phyloP scores from a whole-genome alignment of 2,113 vertebrate genomes.

The Cephalopterus ornatus region DNA sequence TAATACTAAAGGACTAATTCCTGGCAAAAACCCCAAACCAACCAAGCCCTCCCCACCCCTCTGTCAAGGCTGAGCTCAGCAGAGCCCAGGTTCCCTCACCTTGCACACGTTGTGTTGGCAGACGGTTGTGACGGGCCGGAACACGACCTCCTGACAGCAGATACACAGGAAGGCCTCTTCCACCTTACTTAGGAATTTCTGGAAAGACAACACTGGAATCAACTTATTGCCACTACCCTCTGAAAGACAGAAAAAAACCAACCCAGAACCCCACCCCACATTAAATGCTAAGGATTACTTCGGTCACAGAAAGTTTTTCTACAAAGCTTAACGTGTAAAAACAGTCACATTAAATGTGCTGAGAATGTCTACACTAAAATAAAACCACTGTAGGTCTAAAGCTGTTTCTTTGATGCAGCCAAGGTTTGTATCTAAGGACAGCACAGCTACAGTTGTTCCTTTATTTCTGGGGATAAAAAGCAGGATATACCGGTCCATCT shows the following conservation, averaged over 20 bases:
- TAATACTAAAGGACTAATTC: not conserved
- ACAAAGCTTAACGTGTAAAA: not conserved
- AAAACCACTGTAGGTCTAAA: not conserved
- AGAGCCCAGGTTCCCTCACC: conserved; percentile 68
- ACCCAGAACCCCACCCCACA: not conserved
- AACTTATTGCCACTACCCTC: accelerated
- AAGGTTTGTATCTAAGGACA: not conserved
- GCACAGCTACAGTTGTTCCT: not conserved
- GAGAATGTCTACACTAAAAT: not conserved
- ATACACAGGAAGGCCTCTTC: conserved; percentile 93
- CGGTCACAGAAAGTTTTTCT: accelerated
- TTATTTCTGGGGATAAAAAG: not conserved
- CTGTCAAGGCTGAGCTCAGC: not conserved
- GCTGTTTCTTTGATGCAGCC: not conserved
- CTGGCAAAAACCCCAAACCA: not conserved
- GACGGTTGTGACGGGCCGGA: conserved; percentile 87
- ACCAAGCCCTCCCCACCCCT: accelerated
- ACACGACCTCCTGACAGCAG: conserved; percentile 97
- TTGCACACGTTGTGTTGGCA: conserved; percentile 97
- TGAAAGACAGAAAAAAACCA: not conserved
- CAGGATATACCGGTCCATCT: conserved; percentile 82
- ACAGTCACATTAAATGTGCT: not conserved
- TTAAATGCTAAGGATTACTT: not conserved
- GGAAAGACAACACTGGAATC: not conserved
- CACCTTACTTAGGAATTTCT: conserved; percentile 93